These are phyloP conservation scores for Vulpes lagopus DNA, from an alignment of 2,113 vertebrate species.

Conservation along the genomic window DNA sequence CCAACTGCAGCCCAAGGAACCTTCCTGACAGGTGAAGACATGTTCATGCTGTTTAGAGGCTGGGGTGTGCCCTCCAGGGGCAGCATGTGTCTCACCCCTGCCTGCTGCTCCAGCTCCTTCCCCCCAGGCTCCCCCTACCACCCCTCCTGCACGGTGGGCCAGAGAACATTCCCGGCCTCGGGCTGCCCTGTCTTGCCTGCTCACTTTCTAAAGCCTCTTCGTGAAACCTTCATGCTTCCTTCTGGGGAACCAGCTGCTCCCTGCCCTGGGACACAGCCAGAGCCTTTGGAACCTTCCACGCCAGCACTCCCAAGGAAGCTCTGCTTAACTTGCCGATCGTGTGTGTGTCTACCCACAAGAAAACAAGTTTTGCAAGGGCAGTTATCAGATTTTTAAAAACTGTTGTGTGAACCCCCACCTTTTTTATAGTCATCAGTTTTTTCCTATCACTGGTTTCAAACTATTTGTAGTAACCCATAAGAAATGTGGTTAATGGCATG, in stretches of 20 bases:
- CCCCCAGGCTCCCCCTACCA: background rate
- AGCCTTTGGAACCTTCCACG: background rate
- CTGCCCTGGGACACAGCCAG: background rate
- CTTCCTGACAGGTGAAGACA: background rate
- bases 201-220: background rate
- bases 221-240: background rate
- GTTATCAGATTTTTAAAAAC: background rate
- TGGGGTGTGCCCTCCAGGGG: background rate
- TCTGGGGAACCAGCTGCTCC: background rate
- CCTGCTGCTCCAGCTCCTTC: background rate
- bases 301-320: background rate
- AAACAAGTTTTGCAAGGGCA: background rate
- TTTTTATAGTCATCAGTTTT: background rate
- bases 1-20: background rate
- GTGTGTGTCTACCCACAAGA: background rate
- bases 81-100: background rate
- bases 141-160: no score
- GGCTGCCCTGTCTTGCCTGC: background rate
- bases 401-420: background rate
- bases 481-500: background rate
- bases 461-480: background rate
- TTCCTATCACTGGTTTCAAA: background rate
- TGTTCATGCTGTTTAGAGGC: background rate
- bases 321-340: background rate
- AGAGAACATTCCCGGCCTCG: background rate